Conservation (phyloP, 1,140 invertebrate species). For the Cydia strobilella region DNA sequence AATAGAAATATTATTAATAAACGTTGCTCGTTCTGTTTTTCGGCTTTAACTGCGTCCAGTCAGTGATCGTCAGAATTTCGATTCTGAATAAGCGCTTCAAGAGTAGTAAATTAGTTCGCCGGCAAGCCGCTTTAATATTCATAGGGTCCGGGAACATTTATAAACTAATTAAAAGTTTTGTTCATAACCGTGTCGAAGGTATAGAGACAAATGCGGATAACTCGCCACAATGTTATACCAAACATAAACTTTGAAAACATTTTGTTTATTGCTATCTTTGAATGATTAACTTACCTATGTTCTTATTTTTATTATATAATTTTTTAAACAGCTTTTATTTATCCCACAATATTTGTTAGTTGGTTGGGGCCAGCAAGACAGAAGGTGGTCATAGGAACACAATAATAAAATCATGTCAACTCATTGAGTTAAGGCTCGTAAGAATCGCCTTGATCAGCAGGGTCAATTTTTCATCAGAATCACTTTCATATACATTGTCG, state of each 20-base stretch:
- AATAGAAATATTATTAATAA: slow-evolving; percentile 63
- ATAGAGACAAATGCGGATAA: background rate
- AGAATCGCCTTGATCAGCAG: too few relatives aligned
- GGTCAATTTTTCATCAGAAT: too few relatives aligned
- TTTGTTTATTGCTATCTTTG: background rate
- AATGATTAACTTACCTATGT: background rate
- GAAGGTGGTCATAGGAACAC: too few relatives aligned
- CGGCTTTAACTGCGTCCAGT: slow-evolving; percentile 67
- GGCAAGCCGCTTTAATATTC: slow-evolving; percentile 69
- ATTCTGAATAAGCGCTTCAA: slow-evolving; percentile 42
- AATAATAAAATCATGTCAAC: too few relatives aligned
- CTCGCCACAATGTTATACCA: background rate
- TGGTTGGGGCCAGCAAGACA: too few relatives aligned
- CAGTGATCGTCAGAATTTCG: slow-evolving; percentile 42
- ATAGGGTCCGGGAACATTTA: slow-evolving; percentile 72
- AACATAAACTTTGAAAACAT: background rate
- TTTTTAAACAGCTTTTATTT: too few relatives aligned
- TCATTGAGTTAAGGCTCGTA: too few relatives aligned
- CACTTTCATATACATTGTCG: background rate
- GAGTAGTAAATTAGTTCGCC: slow-evolving; percentile 72
- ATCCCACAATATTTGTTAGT: too few relatives aligned
- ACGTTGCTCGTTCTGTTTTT: slow-evolving; percentile 66
- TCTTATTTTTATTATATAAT: too few relatives aligned
- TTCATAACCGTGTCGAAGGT: slow-evolving; percentile 46
- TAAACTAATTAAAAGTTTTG: slow-evolving; percentile 75